Conservation (phyloP, 2,888 invertebrate species). For the Eugnorisma glareosa region DNA sequence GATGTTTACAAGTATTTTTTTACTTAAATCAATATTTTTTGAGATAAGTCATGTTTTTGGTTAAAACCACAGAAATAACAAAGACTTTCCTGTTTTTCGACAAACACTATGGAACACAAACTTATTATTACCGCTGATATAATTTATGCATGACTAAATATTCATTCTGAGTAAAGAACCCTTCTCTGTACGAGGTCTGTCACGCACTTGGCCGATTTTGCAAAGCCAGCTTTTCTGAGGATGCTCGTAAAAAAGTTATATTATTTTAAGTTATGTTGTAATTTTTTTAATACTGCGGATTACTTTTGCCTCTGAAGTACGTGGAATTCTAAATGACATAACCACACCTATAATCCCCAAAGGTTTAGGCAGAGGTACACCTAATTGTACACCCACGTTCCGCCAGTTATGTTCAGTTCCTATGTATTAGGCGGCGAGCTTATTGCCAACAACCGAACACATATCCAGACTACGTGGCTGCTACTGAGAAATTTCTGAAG, state of each 20-base stretch:
- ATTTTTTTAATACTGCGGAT: slow-evolving; percentile 34
- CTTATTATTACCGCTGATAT: not conserved
- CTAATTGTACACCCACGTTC: not conserved
- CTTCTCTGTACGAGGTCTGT: not conserved
- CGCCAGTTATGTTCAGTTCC: not conserved
- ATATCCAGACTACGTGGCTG: too few species aligned
- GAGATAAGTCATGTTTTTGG: not conserved
- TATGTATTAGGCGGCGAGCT: too few species aligned
- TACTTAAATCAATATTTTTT: not conserved
- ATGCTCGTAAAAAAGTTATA: slow-evolving; percentile 30
- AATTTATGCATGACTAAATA: not conserved
- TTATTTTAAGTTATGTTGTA: slow-evolving; percentile 19
- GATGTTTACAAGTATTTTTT: not conserved
- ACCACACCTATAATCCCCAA: not conserved
- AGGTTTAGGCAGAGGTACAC: not conserved
- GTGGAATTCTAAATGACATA: slow-evolving; percentile 24
- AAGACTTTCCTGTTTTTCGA: not conserved
- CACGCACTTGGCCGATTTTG: slow-evolving; percentile 13
- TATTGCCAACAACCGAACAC: too few species aligned
- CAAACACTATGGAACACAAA: not conserved
- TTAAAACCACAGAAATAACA: not conserved
- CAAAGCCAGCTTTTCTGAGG: slow-evolving; percentile 4
- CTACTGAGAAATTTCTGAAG: too few species aligned
- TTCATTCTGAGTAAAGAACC: not conserved
- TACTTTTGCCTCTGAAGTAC: slow-evolving; percentile 12